Percentiles rank a stretch among this genome's conserved stretches.
Conservation (phyloP, 2,797 vertebrate genomes). For the Acanthurus lineatus region DNA sequence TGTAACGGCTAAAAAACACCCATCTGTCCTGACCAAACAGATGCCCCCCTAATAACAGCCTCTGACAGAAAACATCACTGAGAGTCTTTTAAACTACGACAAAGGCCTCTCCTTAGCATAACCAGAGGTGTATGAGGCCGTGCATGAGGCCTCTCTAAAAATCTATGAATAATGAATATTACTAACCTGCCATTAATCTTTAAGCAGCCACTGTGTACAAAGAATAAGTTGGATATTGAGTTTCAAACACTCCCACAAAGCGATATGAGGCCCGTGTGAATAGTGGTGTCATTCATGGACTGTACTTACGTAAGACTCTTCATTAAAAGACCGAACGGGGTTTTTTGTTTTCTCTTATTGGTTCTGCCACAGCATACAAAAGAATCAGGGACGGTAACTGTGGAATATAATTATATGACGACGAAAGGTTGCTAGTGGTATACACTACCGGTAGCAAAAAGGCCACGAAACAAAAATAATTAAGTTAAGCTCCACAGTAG, state of each 20-base stretch:
- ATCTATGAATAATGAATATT: conserved; percentile 87
- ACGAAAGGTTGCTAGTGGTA: not conserved
- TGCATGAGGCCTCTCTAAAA: conserved; percentile 78
- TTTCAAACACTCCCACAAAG: conserved; percentile 78
- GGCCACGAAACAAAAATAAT: not conserved
- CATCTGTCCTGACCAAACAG: not conserved
- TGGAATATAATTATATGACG: conserved; percentile 20
- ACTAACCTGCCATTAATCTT: conserved; percentile 87
- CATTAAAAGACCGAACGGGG: conserved; percentile 42
- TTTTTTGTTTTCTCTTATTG: conserved; percentile 25
- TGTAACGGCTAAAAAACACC: conserved; percentile 17
- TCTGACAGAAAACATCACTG: conserved; percentile 44
- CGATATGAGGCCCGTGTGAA: conserved; percentile 67
- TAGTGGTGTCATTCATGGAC: conserved; percentile 71
- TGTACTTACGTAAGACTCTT: conserved; percentile 67
- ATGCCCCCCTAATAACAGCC: conserved; percentile 28
- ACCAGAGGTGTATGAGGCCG: conserved; percentile 63
- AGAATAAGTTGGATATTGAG: conserved; percentile 81
- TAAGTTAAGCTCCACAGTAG: conserved; percentile 11
- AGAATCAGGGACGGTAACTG: not conserved
- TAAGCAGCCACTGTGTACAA: conserved; percentile 81
- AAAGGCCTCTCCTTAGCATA: conserved; percentile 69
- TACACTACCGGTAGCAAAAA: not conserved
- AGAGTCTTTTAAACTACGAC: conserved; percentile 57
- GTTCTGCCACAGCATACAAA: not conserved